These are phyloP conservation scores for Siphlonurus alternatus DNA, from an alignment of 2,888 invertebrate genomes.

Conservation along the genomic window DNA sequence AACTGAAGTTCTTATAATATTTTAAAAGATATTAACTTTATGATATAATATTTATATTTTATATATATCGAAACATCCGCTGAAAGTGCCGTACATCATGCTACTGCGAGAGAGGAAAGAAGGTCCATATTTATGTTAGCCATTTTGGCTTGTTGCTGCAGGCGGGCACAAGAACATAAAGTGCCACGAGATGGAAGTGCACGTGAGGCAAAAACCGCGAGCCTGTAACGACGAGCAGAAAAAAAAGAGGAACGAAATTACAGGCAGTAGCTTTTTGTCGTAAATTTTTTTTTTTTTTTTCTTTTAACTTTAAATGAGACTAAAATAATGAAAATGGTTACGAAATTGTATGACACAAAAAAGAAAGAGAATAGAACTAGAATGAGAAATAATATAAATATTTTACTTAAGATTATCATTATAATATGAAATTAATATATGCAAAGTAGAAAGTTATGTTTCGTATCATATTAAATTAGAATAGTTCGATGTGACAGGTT, in stretches of 20 bases:
- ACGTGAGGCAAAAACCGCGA: neutral
- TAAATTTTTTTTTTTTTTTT: too few relatives aligned
- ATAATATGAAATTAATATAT: neutral
- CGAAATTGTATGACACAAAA: too few relatives aligned
- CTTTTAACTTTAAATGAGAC: too few relatives aligned
- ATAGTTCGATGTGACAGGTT: neutral
- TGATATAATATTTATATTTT: neutral
- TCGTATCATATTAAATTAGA: neutral
- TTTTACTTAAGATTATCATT: neutral
- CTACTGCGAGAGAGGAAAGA: neutral
- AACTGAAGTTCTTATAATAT: too few relatives aligned
- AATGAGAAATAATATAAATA: too few relatives aligned
- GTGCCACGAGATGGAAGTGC: neutral
- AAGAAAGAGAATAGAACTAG: too few relatives aligned
- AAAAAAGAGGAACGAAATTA: too few relatives aligned
- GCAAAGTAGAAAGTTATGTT: neutral
- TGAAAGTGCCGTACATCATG: neutral
- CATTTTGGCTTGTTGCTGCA: neutral
- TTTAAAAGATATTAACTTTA: neutral
- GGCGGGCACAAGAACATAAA: too few relatives aligned
- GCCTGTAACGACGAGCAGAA: too few relatives aligned
- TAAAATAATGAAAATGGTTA: too few relatives aligned
- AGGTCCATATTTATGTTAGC: neutral
- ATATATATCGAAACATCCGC: neutral
- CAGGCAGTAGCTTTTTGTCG: too few relatives aligned